These are phyloP conservation scores for Lepidurus arcticus DNA, from an alignment of 1,140 invertebrate genomes.

Conservation along the genomic window DNA sequence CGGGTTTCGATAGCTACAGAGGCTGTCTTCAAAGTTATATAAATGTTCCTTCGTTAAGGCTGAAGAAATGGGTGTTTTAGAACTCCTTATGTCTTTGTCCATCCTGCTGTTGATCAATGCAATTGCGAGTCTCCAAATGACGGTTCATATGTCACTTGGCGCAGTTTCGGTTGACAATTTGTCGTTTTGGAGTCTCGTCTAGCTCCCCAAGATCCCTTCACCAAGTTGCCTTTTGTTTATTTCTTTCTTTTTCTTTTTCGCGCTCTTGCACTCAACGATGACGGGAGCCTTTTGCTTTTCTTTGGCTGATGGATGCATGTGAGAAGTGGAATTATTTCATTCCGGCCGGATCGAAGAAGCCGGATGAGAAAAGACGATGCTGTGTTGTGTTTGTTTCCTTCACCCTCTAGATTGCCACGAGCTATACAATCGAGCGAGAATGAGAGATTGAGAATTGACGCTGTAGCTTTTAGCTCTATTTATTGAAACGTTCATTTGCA, in stretches of 20 bases:
- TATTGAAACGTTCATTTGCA: conserved; percentile 12
- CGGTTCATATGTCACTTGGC: not conserved
- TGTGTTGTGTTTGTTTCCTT: not conserved
- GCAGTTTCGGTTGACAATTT: conserved; percentile 5
- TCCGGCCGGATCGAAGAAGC: not conserved
- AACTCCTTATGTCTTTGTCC: not conserved
- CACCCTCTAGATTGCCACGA: not conserved
- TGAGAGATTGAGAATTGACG: not conserved
- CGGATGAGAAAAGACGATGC: not conserved
- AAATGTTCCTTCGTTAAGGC: not conserved
- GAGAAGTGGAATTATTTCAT: not conserved
- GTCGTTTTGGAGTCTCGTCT: not conserved
- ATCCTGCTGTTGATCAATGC: not conserved
- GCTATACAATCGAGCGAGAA: not conserved
- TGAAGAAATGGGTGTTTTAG: not conserved
- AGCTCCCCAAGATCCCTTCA: not conserved
- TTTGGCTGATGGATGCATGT: not conserved
- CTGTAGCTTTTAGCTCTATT: not conserved
- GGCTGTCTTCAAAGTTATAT: not conserved
- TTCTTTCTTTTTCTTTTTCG: not conserved
- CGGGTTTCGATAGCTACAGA: not conserved
- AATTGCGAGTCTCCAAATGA: not conserved
- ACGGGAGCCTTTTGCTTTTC: not conserved
- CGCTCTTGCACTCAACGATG: not conserved
- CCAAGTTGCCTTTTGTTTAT: not conserved